A percentile compares a stretch with the other conserved stretches of the same genome.
Evolutionary conservation across 2,113 vertebrate genomes (phyloP).

Genomic region (Trochalopteron elliotii): DNA sequence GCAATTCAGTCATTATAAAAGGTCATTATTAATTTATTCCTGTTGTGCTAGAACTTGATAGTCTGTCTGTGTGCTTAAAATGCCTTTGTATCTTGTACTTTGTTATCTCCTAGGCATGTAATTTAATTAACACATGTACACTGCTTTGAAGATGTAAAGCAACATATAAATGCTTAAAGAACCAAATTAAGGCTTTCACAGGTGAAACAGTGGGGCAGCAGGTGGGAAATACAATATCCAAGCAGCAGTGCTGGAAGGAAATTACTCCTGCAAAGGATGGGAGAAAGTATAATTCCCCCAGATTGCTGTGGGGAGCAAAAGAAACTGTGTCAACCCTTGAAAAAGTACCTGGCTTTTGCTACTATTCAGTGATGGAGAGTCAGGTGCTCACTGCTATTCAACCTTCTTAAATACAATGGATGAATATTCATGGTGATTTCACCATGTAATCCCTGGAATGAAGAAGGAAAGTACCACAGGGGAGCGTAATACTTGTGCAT

Average conservation of each 20-base stretch:
- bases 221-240: not conserved
- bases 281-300: not conserved
- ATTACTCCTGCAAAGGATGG: not conserved
- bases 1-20: slow-evolving; percentile 48
- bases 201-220: slow-evolving; percentile 14
- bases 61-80: slow-evolving; percentile 53
- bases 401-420: not conserved
- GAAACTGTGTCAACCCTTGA: not conserved
- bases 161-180: slow-evolving; percentile 16
- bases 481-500: not conserved
- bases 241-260: not conserved
- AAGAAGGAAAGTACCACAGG: not conserved
- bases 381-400: not conserved
- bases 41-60: slow-evolving; percentile 46
- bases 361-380: not conserved
- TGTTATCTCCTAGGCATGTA: slow-evolving; percentile 57
- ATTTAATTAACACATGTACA: slow-evolving; percentile 55
- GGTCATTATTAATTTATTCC: slow-evolving; percentile 66
- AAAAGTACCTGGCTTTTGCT: not conserved
- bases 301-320: not conserved
- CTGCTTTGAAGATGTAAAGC: slow-evolving; percentile 52
- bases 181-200: slow-evolving; percentile 23
- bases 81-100: slow-evolving; percentile 54
- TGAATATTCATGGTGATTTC: not conserved
- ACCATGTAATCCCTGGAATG: not conserved